phyloP scores from a whole-genome alignment of 2,113 vertebrate species.

The Ammodytes dubius region DNA sequence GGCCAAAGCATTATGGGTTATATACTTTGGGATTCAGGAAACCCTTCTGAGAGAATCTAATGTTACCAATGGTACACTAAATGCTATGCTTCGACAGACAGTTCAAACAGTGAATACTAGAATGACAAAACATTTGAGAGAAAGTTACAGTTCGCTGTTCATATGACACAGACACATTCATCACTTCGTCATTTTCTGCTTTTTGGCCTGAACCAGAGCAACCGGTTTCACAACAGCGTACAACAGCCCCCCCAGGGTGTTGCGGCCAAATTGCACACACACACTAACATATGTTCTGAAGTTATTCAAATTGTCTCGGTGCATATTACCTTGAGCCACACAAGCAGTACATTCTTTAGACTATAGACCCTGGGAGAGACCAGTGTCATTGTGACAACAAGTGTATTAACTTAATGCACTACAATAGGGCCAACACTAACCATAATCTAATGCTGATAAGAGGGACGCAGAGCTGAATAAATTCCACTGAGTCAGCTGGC shows the following conservation, averaged over 20 bases:
- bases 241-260: not conserved
- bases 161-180: conserved; percentile 13
- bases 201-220: conserved; percentile 13
- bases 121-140: not conserved
- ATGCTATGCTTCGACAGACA: not conserved
- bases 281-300: not conserved
- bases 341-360: not conserved
- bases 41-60: not conserved
- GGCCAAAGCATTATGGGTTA: not conserved
- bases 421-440: conserved; percentile 6
- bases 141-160: not conserved
- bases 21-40: not conserved
- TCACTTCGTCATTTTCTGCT: not conserved
- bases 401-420: not conserved
- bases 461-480: conserved; percentile 1
- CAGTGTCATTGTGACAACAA: not conserved
- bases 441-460: conserved; percentile 40
- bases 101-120: not conserved
- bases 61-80: not conserved
- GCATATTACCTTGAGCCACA: not conserved
- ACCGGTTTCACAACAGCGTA: conserved; percentile 46
- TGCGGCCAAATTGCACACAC: conserved; percentile 5
- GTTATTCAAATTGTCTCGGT: not conserved
- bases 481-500: conserved; percentile 46
- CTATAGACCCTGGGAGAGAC: not conserved